Evolutionary conservation across 2,113 vertebrate species (phyloP).

Genomic region (Piaya cayana): DNA sequence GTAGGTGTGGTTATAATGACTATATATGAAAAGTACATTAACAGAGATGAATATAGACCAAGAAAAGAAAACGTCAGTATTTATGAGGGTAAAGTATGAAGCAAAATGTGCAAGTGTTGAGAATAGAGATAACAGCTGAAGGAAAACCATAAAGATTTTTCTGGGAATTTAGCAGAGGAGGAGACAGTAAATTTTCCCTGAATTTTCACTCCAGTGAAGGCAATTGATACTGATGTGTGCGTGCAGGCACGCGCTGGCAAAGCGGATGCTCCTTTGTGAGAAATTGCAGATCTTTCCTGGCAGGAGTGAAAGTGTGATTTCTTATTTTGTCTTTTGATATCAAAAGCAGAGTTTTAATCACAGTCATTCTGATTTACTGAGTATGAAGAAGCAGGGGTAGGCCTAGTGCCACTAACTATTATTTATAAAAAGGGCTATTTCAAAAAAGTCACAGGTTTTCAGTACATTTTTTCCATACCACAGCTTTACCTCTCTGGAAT

Average conservation of each 20-base stretch:
- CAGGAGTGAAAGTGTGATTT: background rate
- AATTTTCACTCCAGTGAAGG: background rate
- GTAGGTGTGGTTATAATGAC: background rate
- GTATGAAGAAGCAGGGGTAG: background rate
- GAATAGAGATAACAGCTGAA: background rate
- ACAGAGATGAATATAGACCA: accelerated
- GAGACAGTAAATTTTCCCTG: background rate
- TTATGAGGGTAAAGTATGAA: accelerated
- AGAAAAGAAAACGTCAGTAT: background rate
- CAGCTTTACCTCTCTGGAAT: background rate
- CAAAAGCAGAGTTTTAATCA: background rate
- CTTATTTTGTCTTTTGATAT: background rate
- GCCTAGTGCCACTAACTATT: background rate
- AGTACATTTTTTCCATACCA: background rate
- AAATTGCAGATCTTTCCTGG: background rate
- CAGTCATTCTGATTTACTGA: background rate
- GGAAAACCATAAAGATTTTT: background rate
- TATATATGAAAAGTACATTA: background rate
- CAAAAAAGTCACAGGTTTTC: background rate
- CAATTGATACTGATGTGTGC: accelerated
- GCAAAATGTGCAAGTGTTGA: background rate
- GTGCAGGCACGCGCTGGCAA: accelerated
- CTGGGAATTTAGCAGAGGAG: background rate
- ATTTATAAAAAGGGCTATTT: background rate
- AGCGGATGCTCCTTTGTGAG: background rate